phyloP scores from a whole-genome alignment of 1,140 invertebrate species.

The Zaprionus tsacasi region DNA sequence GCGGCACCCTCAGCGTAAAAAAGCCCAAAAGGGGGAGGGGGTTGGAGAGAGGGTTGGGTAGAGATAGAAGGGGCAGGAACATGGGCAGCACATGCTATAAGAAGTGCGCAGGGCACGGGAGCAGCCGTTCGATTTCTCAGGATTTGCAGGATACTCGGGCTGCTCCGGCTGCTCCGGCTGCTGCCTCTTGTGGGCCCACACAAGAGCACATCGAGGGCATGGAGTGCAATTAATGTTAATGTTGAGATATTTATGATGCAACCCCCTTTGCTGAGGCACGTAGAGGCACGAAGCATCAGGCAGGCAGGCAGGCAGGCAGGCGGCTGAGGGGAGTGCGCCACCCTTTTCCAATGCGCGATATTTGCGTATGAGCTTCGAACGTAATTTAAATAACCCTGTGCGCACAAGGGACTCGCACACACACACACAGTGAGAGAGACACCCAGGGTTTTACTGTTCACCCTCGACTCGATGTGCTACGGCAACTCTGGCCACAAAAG shows the following conservation, averaged over 20 bases:
- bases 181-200: constrained; percentile 77
- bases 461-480: constrained; percentile 54
- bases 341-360: constrained; percentile 40
- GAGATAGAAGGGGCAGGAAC: too few species aligned
- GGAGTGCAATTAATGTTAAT: constrained; percentile 84
- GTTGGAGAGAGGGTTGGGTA: not conserved
- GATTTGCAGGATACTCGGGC: constrained; percentile 70
- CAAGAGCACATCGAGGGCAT: constrained; percentile 77
- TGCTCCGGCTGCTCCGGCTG: constrained; percentile 42
- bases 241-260: constrained; percentile 83
- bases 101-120: constrained; percentile 26
- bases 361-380: constrained; percentile 60
- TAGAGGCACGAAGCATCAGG: not conserved
- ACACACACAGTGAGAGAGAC: not conserved
- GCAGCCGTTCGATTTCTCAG: constrained; percentile 79
- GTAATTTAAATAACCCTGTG: constrained; percentile 54
- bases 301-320: not conserved
- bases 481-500: constrained; percentile 48
- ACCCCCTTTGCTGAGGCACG: constrained; percentile 46
- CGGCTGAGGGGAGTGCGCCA: constrained; percentile 33
- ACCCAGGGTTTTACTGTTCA: constrained; percentile 14
- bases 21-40: constrained; percentile 4
- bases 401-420: not conserved
- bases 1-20: constrained; percentile 59
- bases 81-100: constrained; percentile 5